Evolutionary conservation across 2,888 invertebrate genomes (phyloP).

Genomic region (Sthenelais limicola): DNA sequence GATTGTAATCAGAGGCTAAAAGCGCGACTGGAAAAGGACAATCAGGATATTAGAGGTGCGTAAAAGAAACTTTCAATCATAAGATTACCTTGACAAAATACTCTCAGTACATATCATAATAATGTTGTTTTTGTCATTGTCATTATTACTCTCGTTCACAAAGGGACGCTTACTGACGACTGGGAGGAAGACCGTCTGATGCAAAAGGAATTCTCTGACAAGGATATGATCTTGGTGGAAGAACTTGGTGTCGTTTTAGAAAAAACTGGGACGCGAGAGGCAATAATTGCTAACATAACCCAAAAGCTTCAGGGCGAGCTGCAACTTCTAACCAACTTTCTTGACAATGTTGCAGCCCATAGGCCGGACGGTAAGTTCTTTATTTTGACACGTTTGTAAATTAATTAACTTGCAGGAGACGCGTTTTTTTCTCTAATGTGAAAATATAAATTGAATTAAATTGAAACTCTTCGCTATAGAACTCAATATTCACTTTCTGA

Average conservation of each 20-base stretch:
- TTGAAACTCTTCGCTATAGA: too few relatives aligned
- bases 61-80: too few relatives aligned
- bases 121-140: background rate
- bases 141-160: background rate
- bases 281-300: slow-evolving; percentile 60
- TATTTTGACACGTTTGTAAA: too few relatives aligned
- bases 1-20: background rate
- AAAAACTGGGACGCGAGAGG: slow-evolving; percentile 60
- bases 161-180: slow-evolving; percentile 3
- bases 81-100: too few relatives aligned
- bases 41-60: background rate
- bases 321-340: slow-evolving; percentile 57
- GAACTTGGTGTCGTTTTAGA: slow-evolving; percentile 58
- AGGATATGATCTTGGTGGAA: slow-evolving; percentile 59
- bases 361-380: slow-evolving; percentile 62
- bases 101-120: too few relatives aligned
- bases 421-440: too few relatives aligned
- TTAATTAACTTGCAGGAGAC: too few relatives aligned
- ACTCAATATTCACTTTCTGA: too few relatives aligned
- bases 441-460: too few relatives aligned
- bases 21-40: background rate
- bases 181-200: slow-evolving; percentile 24
- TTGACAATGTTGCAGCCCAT: slow-evolving; percentile 63
- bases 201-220: slow-evolving; percentile 16
- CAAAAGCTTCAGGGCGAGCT: slow-evolving; percentile 60